Conservation (phyloP, 2,113 vertebrate species). For the Noctilio leporinus region DNA sequence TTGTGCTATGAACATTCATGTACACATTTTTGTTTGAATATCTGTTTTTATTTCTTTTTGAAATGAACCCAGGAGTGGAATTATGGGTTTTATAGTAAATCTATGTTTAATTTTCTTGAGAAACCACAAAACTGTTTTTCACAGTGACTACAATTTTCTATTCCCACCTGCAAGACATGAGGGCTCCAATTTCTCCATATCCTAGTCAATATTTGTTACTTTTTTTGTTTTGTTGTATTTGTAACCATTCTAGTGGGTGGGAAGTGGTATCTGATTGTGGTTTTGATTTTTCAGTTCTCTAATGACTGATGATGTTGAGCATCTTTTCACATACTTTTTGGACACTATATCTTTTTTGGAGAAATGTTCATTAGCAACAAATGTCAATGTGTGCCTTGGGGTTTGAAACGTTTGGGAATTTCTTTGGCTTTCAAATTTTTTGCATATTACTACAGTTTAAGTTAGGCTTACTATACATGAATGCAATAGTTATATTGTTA, state of each 20-base stretch:
- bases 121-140: not conserved
- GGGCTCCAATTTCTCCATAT: not conserved
- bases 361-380: slow-evolving; percentile 14
- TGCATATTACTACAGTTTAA: slow-evolving; percentile 44
- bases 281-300: not conserved
- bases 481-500: slow-evolving; percentile 45
- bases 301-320: not conserved
- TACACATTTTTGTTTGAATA: not conserved
- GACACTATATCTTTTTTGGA: not conserved
- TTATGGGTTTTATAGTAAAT: not conserved
- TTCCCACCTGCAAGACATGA: not conserved
- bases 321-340: not conserved
- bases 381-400: slow-evolving; percentile 39
- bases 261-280: not conserved
- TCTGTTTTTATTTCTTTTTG: not conserved
- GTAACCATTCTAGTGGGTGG: not conserved
- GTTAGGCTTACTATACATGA: slow-evolving; percentile 69
- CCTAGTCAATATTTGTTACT: not conserved
- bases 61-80: not conserved
- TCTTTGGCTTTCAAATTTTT: slow-evolving; percentile 66
- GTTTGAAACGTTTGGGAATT: slow-evolving; percentile 56
- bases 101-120: not conserved
- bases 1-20: not conserved
- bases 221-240: not conserved
- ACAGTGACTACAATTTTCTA: not conserved